Evolutionary conservation across 2,888 invertebrate species (phyloP).

Genomic region (Drosophila meridionalis): DNA sequence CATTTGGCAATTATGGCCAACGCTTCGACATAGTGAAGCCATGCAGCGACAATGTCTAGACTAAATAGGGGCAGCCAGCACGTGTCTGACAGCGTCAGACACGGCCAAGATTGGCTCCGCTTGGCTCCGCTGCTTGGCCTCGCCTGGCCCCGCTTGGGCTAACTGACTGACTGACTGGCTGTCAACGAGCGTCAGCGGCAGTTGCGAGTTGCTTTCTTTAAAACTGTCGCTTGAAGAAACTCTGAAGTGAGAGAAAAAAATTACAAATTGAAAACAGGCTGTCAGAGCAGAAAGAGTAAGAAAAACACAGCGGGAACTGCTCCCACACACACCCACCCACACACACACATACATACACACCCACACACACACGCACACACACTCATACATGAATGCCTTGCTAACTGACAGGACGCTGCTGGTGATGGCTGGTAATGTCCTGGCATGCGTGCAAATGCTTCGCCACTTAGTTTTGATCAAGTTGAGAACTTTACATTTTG

Average conservation of each 20-base stretch:
- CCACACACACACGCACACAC: not conserved
- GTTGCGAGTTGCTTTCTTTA: conserved; percentile 37
- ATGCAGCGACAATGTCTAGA: conserved; percentile 57
- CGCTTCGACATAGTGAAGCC: conserved; percentile 19
- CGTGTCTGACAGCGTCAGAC: conserved; percentile 64
- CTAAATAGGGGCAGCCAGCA: conserved; percentile 35
- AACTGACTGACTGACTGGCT: conserved; percentile 30
- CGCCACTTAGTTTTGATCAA: conserved; percentile 74
- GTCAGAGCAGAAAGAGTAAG: conserved; percentile 39
- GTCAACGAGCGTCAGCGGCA: conserved; percentile 50
- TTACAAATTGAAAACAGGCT: conserved; percentile 63
- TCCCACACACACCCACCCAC: conserved; percentile 25
- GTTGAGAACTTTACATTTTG: conserved; percentile 66
- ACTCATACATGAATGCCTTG: conserved; percentile 2
- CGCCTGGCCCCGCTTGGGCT: not conserved
- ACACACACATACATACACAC: not conserved
- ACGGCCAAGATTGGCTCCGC: conserved; percentile 23
- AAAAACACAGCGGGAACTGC: conserved; percentile 41
- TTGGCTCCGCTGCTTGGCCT: not conserved
- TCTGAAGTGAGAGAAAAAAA: conserved; percentile 43
- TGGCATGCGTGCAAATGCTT: conserved; percentile 71
- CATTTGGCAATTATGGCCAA: conserved; percentile 38
- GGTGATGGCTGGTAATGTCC: conserved; percentile 31
- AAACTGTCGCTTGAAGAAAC: conserved; percentile 64
- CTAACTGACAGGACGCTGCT: conserved; percentile 47